Conservation (phyloP, 2,797 vertebrate genomes). For the Characodon lateralis region DNA sequence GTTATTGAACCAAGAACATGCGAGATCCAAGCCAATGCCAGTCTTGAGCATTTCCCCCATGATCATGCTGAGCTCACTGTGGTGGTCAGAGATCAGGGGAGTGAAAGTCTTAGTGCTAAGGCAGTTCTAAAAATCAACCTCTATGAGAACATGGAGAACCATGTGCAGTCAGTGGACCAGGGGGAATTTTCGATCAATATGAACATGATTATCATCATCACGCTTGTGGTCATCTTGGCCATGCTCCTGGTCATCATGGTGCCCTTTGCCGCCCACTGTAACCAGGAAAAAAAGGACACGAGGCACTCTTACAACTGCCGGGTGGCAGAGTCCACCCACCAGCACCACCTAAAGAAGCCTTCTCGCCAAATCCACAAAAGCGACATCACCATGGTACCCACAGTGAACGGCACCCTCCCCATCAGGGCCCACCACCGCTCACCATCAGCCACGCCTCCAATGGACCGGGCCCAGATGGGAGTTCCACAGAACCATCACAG, state of each 20-base stretch:
- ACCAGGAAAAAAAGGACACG: constrained; percentile 93
- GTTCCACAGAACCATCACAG: constrained; percentile 94
- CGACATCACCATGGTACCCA: constrained; percentile 95
- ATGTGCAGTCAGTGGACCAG: constrained; percentile 82
- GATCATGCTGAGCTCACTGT: constrained; percentile 86
- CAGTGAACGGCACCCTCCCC: constrained; percentile 92
- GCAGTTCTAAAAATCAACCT: constrained; percentile 87
- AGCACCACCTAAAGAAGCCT: constrained; percentile 93
- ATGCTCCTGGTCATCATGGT: constrained; percentile 93
- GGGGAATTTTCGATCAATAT: constrained; percentile 82
- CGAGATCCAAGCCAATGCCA: constrained; percentile 91
- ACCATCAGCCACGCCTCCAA: constrained; percentile 88
- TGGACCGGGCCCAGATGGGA: constrained; percentile 93
- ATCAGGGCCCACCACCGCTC: constrained; percentile 93
- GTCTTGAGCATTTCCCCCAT: constrained; percentile 83
- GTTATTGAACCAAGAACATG: constrained; percentile 90
- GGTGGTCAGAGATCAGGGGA: constrained; percentile 90
- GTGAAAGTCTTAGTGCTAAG: constrained; percentile 87
- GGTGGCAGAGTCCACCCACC: constrained; percentile 93
- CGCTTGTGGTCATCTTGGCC: constrained; percentile 87
- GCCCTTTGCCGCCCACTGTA: constrained; percentile 89
- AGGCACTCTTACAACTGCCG: constrained; percentile 93
- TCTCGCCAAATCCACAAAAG: constrained; percentile 97
- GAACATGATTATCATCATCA: constrained; percentile 93
- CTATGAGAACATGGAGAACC: constrained; percentile 83